Conservation (phyloP, 2,797 vertebrate genomes). For the Scleropages formosus region DNA sequence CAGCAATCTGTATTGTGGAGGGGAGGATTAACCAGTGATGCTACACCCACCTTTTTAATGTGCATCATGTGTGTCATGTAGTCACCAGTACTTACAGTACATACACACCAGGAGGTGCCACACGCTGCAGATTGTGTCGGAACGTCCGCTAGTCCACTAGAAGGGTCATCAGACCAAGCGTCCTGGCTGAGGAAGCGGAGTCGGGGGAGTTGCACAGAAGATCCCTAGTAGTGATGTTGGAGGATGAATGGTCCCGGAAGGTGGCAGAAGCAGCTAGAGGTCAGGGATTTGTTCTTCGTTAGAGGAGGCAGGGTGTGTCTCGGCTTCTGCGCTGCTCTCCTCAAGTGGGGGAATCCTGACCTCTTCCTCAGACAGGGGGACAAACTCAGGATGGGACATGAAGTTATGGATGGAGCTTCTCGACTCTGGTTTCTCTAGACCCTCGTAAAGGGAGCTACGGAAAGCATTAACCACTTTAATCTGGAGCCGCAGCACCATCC, state of each 20-base stretch:
- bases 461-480: conserved; percentile 79
- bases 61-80: conserved; percentile 37
- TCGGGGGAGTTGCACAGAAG: too few species aligned
- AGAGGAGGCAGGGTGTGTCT: conserved; percentile 45
- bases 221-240: background rate
- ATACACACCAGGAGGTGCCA: conserved; percentile 37
- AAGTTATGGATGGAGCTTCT: conserved; percentile 82
- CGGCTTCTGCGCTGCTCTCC: conserved; percentile 68
- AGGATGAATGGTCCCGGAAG: conserved; percentile 1
- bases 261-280: conserved; percentile 67
- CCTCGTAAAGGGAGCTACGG: conserved; percentile 73
- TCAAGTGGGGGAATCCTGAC: conserved; percentile 70
- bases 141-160: conserved; percentile 33
- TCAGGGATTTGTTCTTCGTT: conserved; percentile 9
- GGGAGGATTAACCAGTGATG: conserved; percentile 30
- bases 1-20: conserved; percentile 31
- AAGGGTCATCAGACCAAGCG: conserved; percentile 24
- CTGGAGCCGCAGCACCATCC: conserved; percentile 56
- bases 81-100: conserved; percentile 54
- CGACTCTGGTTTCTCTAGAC: conserved; percentile 68
- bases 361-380: conserved; percentile 80
- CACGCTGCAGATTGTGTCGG: conserved; percentile 28
- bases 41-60: conserved; percentile 45
- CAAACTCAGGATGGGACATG: conserved; percentile 91
- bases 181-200: conserved; percentile 39